Base-by-base conservation (phyloP, 2,888 invertebrate genomes). In the Antheraea yamamai region DNA sequence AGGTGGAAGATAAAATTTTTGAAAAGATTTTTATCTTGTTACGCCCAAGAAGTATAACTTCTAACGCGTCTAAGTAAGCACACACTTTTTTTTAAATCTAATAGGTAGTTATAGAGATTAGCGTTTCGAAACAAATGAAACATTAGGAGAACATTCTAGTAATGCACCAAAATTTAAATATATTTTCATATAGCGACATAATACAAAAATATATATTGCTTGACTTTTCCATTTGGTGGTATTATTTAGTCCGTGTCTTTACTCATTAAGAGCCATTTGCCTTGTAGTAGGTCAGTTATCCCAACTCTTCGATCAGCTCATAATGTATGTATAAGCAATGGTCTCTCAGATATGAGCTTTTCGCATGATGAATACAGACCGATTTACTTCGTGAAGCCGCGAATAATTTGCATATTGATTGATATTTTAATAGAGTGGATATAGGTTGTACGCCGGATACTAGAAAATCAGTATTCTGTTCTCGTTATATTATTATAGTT, bases 371-470 rank as follows among this genome's bases (percentile, higher is more conserved):
- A 70, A 39, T 39, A 39, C 70, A 39, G 39, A 39, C 70, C 39
- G 39, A 70, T 70, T 39, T 70, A 35, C 70, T 70, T 39, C 16
- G n/a, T 39, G 39, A n/a, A n/a, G 39, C 39, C 39, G 70, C n/a
- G 39, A 39, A 70, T 70, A 70, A 70, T 70, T 70, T 70, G 39
- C 70, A 70, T 70, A 70, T 70, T 70, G 70, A 70, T 70, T 70
- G 70, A 39, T 70, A 39, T 70, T 70, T 70, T 70, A 70, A 70
- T 70, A 35, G 39, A n/a, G n/a, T 7, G 39, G 10, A 70, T 39
- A 39, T 70, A 70, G 70, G 39, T 39, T 70, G n/a, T 70, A 70
- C 39, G 39, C 70, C 16, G 70, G 39, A 23, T 39, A 70, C 70
- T 70, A 39, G 70, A 23, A 70, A 70, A 39, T 70, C 39, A 39